phyloP scores from a whole-genome alignment of 1,140 invertebrate species.

The Nilaparvata lugens region DNA sequence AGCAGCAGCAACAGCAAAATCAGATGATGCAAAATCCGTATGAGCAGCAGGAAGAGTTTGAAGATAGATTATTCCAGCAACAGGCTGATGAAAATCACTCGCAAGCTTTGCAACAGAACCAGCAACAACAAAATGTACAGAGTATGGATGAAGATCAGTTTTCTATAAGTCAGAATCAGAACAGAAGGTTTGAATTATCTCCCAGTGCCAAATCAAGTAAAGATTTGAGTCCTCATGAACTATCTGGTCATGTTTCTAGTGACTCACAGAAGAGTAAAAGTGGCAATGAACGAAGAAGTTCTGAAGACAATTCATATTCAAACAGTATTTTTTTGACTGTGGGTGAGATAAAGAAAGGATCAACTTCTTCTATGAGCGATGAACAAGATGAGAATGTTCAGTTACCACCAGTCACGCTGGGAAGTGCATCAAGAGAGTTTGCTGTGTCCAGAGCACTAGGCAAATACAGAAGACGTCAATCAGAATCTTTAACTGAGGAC shows the following conservation, averaged over 20 bases:
- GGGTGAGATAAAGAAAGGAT: conserved; percentile 56
- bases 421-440: conserved; percentile 65
- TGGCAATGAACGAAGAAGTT: conserved; percentile 27
- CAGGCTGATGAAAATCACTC: neutral
- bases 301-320: conserved; percentile 14
- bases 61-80: too few relatives aligned
- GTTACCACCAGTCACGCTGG: conserved; percentile 43
- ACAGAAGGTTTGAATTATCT: too few relatives aligned
- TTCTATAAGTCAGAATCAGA: neutral
- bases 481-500: conserved; percentile 33
- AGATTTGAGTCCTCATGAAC: too few relatives aligned
- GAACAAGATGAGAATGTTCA: conserved; percentile 34
- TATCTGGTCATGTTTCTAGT: too few relatives aligned
- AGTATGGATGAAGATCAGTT: neutral
- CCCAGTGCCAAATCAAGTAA: too few relatives aligned
- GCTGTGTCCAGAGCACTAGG: conserved; percentile 72
- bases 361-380: conserved; percentile 33
- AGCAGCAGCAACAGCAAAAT: conserved; percentile 12
- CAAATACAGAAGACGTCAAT: conserved; percentile 66
- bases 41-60: too few relatives aligned
- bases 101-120: neutral
- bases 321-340: conserved; percentile 54
- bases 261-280: conserved; percentile 27
- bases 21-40: too few relatives aligned
- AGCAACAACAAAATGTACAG: neutral